Conservation (phyloP, 2,113 vertebrate genomes). For the Oxyura jamaicensis region DNA sequence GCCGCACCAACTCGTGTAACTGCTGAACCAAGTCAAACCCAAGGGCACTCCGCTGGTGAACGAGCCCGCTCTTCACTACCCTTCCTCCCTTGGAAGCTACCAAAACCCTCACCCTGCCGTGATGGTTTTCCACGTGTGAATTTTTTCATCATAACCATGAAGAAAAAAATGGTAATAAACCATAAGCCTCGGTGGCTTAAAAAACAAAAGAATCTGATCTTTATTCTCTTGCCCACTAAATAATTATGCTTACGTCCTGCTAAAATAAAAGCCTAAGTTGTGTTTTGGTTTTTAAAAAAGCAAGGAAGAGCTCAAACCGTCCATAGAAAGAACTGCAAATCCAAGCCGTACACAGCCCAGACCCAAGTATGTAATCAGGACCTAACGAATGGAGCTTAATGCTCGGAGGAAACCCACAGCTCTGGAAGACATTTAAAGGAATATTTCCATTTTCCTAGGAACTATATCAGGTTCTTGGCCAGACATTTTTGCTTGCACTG, state of each 20-base stretch:
- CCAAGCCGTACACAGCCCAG: conserved; percentile 30
- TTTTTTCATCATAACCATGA: conserved; percentile 12
- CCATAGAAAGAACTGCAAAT: conserved; percentile 28
- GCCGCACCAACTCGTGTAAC: neutral
- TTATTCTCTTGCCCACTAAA: neutral
- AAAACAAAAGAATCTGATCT: conserved; percentile 1
- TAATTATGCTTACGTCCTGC: conserved; percentile 34
- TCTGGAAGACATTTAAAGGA: conserved; percentile 68
- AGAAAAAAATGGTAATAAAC: neutral
- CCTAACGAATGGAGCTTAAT: conserved; percentile 50
- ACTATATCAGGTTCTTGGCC: conserved; percentile 62
- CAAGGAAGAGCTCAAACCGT: conserved; percentile 19
- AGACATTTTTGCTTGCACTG: conserved; percentile 62
- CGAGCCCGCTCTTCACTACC: neutral
- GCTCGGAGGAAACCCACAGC: conserved; percentile 56
- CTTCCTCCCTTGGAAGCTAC: conserved; percentile 10
- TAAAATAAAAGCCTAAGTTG: neutral
- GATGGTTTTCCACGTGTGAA: neutral
- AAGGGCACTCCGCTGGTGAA: neutral
- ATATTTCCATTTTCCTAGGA: conserved; percentile 66
- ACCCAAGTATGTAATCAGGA: conserved; percentile 61
- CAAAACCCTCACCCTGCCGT: neutral
- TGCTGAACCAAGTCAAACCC: neutral
- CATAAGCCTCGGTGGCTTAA: neutral
- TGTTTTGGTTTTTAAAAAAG: conserved; percentile 31